These are phyloP conservation scores for Peribatodes rhomboidaria DNA, from an alignment of 2,888 invertebrate species.

Conservation along the genomic window DNA sequence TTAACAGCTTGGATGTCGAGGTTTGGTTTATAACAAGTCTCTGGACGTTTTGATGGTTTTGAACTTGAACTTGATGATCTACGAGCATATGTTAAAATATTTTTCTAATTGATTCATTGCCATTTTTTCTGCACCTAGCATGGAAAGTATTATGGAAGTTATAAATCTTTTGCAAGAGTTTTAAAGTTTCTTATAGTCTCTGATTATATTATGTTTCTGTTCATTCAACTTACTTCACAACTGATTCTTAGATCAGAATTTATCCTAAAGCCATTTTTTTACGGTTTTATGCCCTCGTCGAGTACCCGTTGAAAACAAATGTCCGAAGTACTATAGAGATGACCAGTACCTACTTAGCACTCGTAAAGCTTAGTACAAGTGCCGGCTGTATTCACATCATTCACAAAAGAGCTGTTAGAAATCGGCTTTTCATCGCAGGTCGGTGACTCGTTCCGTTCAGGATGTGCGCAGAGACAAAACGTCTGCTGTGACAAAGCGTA, in stretches of 20 bases:
- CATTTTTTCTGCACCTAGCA: neutral
- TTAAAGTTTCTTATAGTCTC: too few relatives aligned
- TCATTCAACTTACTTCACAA: too few relatives aligned
- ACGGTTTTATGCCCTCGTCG: too few relatives aligned
- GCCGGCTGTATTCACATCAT: slow-evolving; percentile 63
- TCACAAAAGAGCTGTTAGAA: slow-evolving; percentile 65
- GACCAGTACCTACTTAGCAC: slow-evolving; percentile 34
- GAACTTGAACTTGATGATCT: neutral
- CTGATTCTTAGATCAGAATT: too few relatives aligned
- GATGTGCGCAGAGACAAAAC: slow-evolving; percentile 82
- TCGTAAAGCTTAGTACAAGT: slow-evolving; percentile 21
- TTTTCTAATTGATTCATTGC: neutral
- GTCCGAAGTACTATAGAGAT: too few relatives aligned
- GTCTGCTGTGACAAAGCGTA: slow-evolving; percentile 65
- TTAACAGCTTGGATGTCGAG: slow-evolving; percentile 11
- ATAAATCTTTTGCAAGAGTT: too few relatives aligned
- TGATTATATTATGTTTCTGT: too few relatives aligned
- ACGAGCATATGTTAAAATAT: neutral
- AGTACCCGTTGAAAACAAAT: too few relatives aligned
- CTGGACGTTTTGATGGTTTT: neutral
- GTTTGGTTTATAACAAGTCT: neutral
- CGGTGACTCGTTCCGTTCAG: slow-evolving; percentile 74
- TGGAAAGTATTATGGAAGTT: too few relatives aligned
- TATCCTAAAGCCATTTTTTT: too few relatives aligned
- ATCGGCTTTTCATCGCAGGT: slow-evolving; percentile 77